A percentile compares a stretch with the other conserved stretches of the same genome.
Conservation (phyloP, 2,888 invertebrate genomes). For the Nudaria mundana region DNA sequence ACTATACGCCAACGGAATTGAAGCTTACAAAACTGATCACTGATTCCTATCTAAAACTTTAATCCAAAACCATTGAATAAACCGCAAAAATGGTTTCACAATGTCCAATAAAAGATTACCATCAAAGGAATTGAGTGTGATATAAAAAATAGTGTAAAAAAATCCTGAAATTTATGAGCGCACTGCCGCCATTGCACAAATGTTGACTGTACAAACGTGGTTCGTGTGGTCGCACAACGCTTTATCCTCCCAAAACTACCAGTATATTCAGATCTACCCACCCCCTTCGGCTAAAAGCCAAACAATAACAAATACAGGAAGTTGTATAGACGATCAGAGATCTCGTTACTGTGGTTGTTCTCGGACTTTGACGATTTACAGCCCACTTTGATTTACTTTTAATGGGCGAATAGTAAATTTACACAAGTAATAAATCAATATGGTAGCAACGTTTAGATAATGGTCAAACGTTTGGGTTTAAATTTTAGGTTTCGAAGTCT, state of each 20-base stretch:
- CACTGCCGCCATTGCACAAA: slow-evolving; percentile 38
- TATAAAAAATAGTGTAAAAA: slow-evolving; percentile 31
- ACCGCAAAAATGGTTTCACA: slow-evolving; percentile 9
- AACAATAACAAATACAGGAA: slow-evolving; percentile 1
- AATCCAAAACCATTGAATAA: slow-evolving; percentile 1
- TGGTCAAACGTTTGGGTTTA: slow-evolving; percentile 23
- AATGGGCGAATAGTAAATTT: slow-evolving; percentile 58
- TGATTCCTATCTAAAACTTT: no score
- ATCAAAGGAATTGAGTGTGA: slow-evolving; percentile 29
- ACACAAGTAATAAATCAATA: slow-evolving; percentile 62
- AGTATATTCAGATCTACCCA: slow-evolving; percentile 10
- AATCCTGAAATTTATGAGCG: slow-evolving; percentile 35
- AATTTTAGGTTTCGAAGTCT: slow-evolving; percentile 23
- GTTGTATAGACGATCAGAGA: slow-evolving; percentile 4
- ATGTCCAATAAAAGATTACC: slow-evolving; percentile 20
- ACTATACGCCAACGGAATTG: no score
- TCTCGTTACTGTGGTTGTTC: slow-evolving; percentile 25
- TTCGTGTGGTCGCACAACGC: slow-evolving; percentile 39
- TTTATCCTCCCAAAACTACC: slow-evolving; percentile 33
- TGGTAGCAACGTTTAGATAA: slow-evolving; percentile 29
- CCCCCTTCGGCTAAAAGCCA: slow-evolving; percentile 1
- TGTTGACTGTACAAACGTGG: slow-evolving; percentile 45
- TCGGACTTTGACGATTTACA: slow-evolving; percentile 58
- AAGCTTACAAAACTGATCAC: no score
- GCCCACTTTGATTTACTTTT: slow-evolving; percentile 60